phyloP scores from a whole-genome alignment of 2,797 vertebrate species.

The Martes flavigula region DNA sequence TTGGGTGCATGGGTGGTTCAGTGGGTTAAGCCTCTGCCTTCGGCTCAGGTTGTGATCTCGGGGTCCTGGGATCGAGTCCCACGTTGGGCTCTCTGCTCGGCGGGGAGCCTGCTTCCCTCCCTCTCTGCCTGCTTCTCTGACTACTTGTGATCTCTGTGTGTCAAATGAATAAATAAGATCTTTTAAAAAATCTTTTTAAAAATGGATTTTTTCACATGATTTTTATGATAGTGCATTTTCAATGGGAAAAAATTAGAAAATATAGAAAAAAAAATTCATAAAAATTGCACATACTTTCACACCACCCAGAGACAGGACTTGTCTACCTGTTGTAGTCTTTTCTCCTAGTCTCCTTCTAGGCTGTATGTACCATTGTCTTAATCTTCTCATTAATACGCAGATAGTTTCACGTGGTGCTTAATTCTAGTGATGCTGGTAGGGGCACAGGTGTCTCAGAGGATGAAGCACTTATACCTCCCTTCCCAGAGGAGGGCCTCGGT shows the following conservation, averaged over 20 bases:
- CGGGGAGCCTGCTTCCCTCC: too few relatives aligned
- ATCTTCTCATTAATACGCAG: neutral
- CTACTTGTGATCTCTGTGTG: too few relatives aligned
- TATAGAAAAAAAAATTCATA: neutral
- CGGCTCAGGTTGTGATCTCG: too few relatives aligned
- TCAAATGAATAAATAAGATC: too few relatives aligned
- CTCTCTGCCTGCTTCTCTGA: too few relatives aligned
- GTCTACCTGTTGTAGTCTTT: neutral
- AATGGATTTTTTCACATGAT: neutral
- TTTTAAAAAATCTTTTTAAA: neutral
- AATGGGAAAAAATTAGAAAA: neutral
- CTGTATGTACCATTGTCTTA: rapidly evolving
- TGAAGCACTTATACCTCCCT: neutral
- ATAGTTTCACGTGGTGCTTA: rapidly evolving
- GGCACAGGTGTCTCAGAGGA: neutral
- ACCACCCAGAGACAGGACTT: neutral
- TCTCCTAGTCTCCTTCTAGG: neutral
- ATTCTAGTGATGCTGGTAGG: neutral
- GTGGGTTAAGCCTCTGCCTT: too few relatives aligned
- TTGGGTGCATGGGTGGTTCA: too few relatives aligned
- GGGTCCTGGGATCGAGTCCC: too few relatives aligned
- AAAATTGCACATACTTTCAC: neutral
- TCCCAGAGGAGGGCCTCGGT: neutral
- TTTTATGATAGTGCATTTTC: neutral
- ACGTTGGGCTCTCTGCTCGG: too few relatives aligned